Evolutionary conservation across 1,140 invertebrate genomes (phyloP).

Genomic region (Camponotus vicinus): DNA sequence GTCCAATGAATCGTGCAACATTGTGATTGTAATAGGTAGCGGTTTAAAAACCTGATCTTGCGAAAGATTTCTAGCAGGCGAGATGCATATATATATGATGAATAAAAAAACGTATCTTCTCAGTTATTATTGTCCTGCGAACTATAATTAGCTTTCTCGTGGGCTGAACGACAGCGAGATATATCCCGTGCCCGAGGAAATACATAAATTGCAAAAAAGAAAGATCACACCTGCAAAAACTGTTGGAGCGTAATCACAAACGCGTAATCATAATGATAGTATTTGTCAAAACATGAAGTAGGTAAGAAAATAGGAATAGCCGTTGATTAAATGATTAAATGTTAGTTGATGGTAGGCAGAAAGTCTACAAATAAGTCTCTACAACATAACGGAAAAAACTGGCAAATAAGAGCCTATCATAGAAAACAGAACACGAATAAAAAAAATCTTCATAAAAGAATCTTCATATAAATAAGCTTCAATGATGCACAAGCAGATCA

Average conservation of each 20-base stretch:
- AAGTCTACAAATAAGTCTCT: too few species aligned
- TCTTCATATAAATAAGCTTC: neutral
- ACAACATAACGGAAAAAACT: too few species aligned
- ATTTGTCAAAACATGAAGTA: slow-evolving; percentile 8
- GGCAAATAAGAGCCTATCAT: too few species aligned
- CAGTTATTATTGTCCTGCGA: slow-evolving; percentile 32
- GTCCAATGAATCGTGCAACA: neutral
- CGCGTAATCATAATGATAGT: slow-evolving; percentile 33
- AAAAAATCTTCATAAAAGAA: too few species aligned
- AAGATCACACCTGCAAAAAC: neutral
- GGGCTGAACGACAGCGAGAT: slow-evolving; percentile 9
- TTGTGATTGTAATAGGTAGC: slow-evolving; percentile 17
- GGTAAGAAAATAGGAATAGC: neutral
- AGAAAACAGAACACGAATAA: too few species aligned
- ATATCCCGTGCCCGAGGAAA: slow-evolving; percentile 28
- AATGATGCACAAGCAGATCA: neutral
- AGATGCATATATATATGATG: neutral
- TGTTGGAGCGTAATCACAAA: slow-evolving; percentile 23
- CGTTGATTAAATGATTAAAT: slow-evolving; percentile 27
- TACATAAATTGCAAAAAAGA: neutral
- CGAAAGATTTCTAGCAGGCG: neutral
- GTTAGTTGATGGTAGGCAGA: neutral
- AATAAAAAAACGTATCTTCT: slow-evolving; percentile 23
- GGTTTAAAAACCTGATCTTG: neutral
- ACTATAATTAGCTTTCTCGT: slow-evolving; percentile 41